Conservation (phyloP, 1,140 invertebrate species). For the Thaumatotibia leucotreta region DNA sequence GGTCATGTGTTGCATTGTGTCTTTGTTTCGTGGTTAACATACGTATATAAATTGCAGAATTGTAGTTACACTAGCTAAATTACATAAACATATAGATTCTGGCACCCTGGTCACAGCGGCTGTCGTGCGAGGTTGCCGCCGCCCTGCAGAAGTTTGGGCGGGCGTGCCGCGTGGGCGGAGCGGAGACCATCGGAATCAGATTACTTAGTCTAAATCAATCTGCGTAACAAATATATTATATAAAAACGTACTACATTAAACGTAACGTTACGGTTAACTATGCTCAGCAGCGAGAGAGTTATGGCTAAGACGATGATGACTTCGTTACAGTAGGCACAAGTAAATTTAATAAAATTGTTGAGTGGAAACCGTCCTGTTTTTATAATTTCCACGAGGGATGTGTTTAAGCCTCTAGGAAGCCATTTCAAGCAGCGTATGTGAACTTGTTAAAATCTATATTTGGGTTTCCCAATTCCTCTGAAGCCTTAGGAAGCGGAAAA, state of each 20-base stretch:
- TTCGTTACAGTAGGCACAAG: too few species aligned
- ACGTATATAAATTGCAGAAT: background rate
- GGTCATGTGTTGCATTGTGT: too few species aligned
- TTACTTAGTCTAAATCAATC: background rate
- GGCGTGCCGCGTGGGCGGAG: slow-evolving; percentile 48
- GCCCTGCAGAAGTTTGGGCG: slow-evolving; percentile 59
- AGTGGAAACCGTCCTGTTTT: too few species aligned
- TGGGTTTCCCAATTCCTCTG: background rate
- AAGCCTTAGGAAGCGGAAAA: background rate
- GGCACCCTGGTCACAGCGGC: slow-evolving; percentile 47
- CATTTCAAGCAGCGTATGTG: background rate
- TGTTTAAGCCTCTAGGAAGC: background rate
- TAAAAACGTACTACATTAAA: too few species aligned
- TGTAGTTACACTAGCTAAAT: too few species aligned
- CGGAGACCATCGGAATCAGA: background rate
- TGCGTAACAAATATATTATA: too few species aligned
- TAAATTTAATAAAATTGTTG: too few species aligned
- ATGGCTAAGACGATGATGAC: too few species aligned
- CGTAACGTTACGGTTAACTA: too few species aligned
- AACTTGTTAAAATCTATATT: background rate
- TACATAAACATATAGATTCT: slow-evolving; percentile 26
- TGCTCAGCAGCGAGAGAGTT: too few species aligned
- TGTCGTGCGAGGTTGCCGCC: slow-evolving; percentile 67
- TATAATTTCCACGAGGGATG: background rate
- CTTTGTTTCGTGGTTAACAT: background rate